phyloP scores from a whole-genome alignment of 2,888 invertebrate genomes.

The Hypena proboscidalis region DNA sequence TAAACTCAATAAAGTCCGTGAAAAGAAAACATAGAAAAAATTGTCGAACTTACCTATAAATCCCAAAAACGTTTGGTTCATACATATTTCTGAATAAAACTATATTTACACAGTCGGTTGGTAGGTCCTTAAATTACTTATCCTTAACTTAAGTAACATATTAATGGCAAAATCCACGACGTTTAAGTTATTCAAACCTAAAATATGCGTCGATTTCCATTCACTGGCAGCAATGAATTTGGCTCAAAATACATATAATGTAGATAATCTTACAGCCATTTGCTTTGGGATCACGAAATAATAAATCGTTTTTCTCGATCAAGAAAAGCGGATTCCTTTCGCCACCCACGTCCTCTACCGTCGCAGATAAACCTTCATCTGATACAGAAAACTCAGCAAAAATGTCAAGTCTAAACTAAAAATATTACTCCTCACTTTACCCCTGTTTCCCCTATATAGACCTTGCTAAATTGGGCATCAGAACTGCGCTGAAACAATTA shows the following conservation, averaged over 20 bases:
- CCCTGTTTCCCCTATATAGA: no score
- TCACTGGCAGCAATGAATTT: slow-evolving; percentile 13
- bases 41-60: no score
- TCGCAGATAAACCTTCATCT: slow-evolving; percentile 35
- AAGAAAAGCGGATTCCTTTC: slow-evolving; percentile 36
- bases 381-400: slow-evolving; percentile 29
- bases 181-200: slow-evolving; percentile 7
- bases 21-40: no score
- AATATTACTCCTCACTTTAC: no score
- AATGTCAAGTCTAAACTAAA: no score
- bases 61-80: no score
- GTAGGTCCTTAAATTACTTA: no score
- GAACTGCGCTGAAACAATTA: no score
- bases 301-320: slow-evolving; percentile 42
- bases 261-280: slow-evolving; percentile 35
- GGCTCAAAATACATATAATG: slow-evolving; percentile 25
- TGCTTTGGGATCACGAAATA: slow-evolving; percentile 35
- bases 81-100: slow-evolving; percentile 1
- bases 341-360: slow-evolving; percentile 19
- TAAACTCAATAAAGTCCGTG: no score
- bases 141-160: no score
- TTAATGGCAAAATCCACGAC: slow-evolving; percentile 1
- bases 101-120: neutral
- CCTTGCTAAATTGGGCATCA: no score
- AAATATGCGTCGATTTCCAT: slow-evolving; percentile 10